phyloP scores from a whole-genome alignment of 1,140 invertebrate species.

The Hycleus cichorii region DNA sequence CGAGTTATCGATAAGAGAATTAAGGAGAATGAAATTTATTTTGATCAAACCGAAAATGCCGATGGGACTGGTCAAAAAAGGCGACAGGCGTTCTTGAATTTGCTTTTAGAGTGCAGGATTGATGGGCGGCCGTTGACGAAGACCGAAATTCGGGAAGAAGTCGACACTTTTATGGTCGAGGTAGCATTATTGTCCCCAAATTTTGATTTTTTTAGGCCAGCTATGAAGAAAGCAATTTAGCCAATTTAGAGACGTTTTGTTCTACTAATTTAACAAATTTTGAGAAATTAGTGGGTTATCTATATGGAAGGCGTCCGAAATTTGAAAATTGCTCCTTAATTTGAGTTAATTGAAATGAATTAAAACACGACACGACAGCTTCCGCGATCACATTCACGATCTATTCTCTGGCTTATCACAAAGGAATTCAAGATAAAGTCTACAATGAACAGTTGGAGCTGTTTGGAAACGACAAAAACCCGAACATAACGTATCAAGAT shows the following conservation, averaged over 20 bases:
- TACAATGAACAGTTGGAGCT: conserved; percentile 45
- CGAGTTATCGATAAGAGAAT: conserved; percentile 45
- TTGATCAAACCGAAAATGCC: neutral
- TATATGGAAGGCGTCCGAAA: no score
- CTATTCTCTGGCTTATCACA: conserved; percentile 34
- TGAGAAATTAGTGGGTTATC: no score
- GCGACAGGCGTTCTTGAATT: neutral
- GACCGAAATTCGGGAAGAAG: neutral
- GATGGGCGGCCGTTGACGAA: neutral
- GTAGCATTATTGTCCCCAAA: neutral
- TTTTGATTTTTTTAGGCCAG: no score
- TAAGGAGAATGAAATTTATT: conserved; percentile 26
- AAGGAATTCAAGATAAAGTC: conserved; percentile 42
- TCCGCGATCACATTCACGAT: conserved; percentile 38
- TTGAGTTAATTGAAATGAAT: no score
- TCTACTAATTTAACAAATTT: no score
- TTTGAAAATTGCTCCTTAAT: no score
- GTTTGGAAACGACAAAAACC: conserved; percentile 41
- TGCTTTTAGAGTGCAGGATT: neutral
- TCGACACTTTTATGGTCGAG: conserved; percentile 13
- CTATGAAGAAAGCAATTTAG: no score
- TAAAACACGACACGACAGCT: conserved; percentile 39
- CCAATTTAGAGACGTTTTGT: no score
- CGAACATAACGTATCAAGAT: conserved; percentile 41
- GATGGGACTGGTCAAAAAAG: neutral